A percentile compares a stretch with the other conserved stretches of the same genome.
Evolutionary conservation across 1,140 invertebrate species (phyloP).

Genomic region (Lordiphosa mommai): DNA sequence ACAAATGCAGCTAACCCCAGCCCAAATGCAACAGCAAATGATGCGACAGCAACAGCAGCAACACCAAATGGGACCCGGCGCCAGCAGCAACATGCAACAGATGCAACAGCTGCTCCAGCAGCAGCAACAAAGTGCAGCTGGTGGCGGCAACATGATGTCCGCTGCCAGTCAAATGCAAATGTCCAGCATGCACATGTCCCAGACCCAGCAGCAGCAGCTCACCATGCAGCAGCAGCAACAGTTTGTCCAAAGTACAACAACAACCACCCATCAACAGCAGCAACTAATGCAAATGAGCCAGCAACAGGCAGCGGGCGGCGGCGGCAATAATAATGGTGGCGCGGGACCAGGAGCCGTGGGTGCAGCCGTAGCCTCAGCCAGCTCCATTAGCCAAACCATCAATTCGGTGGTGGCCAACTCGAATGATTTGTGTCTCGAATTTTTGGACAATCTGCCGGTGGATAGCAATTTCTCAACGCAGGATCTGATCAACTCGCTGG

Average conservation of each 20-base stretch:
- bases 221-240: conserved; percentile 81
- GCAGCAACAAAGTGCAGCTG: conserved; percentile 79
- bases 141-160: conserved; percentile 79
- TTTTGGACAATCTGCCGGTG: conserved; percentile 88
- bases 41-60: conserved; percentile 72
- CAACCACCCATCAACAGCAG: conserved; percentile 76
- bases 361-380: conserved; percentile 74
- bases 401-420: conserved; percentile 82
- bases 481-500: conserved; percentile 86
- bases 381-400: conserved; percentile 79
- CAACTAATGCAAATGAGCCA: conserved; percentile 78
- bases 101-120: conserved; percentile 79
- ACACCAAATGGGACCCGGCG: conserved; percentile 55
- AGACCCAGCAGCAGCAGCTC: conserved; percentile 84
- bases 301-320: conserved; percentile 53
- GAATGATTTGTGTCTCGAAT: conserved; percentile 88
- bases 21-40: conserved; percentile 81
- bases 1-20: conserved; percentile 82
- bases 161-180: conserved; percentile 81
- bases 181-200: conserved; percentile 84
- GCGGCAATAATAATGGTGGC: conserved; percentile 65
- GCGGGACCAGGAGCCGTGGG: conserved; percentile 25
- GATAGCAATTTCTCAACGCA: conserved; percentile 88
- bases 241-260: conserved; percentile 70
- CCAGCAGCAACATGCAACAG: conserved; percentile 66